These are phyloP conservation scores for Drosophila bunnanda DNA, from an alignment of 2,888 invertebrate genomes.

Conservation along the genomic window DNA sequence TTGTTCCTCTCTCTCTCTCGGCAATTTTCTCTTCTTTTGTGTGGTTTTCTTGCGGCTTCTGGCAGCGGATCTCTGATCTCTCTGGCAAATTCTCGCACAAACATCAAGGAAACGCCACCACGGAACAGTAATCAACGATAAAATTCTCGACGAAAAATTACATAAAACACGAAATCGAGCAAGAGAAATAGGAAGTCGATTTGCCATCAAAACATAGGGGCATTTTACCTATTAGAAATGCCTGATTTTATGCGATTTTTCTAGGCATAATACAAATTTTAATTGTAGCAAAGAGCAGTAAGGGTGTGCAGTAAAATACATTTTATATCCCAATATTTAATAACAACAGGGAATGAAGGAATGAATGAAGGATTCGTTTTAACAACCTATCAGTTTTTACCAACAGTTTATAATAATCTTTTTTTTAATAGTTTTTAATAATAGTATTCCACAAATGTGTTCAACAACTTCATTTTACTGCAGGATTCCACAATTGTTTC, in stretches of 20 bases:
- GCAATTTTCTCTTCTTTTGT: constrained; percentile 3
- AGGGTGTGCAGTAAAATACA: too few species aligned
- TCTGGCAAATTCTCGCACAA: constrained; percentile 50
- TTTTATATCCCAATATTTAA: neutral
- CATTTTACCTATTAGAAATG: neutral
- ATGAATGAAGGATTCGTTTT: neutral
- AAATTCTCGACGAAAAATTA: constrained; percentile 41
- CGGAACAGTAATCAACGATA: constrained; percentile 46
- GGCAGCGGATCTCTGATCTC: constrained; percentile 41
- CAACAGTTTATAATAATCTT: neutral
- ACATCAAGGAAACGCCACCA: constrained; percentile 42
- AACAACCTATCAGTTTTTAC: neutral
- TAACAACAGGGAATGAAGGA: neutral
- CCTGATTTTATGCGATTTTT: neutral
- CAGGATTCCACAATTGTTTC: neutral
- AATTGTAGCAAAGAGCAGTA: neutral
- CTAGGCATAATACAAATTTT: neutral
- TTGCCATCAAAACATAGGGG: constrained; percentile 8
- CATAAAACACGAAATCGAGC: constrained; percentile 32
- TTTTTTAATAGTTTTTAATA: neutral
- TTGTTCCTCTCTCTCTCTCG: neutral
- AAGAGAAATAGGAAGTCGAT: constrained; percentile 38
- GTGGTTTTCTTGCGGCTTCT: constrained; percentile 17
- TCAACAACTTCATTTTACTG: neutral
- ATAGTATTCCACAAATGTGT: neutral